A percentile compares a stretch with the other conserved stretches of the same genome.
These are phyloP conservation scores for Carpatolechia fugitivella DNA, from an alignment of 2,888 invertebrate species.

Conservation along the genomic window DNA sequence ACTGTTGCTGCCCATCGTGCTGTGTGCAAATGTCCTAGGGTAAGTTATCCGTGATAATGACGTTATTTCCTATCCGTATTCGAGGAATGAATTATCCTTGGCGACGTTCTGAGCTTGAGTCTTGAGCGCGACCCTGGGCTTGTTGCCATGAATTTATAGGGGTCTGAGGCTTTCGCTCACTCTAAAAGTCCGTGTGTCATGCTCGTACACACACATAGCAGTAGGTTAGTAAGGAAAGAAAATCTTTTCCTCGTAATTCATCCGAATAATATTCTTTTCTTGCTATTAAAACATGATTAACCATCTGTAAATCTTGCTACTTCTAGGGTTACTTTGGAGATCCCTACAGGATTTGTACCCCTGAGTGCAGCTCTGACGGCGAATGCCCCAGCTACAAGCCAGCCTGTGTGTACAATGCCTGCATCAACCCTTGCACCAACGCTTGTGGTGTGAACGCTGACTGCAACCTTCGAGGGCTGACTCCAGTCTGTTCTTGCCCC, in stretches of 20 bases:
- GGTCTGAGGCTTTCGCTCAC: too few species aligned
- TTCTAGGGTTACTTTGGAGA: constrained; percentile 87
- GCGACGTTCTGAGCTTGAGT: too few species aligned
- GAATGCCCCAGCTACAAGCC: constrained; percentile 89
- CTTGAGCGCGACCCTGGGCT: too few species aligned
- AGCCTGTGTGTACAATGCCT: constrained; percentile 89
- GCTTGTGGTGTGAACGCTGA: constrained; percentile 90
- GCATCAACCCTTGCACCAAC: constrained; percentile 90
- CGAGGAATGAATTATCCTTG: too few species aligned
- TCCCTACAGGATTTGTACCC: constrained; percentile 85
- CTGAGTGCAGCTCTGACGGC: constrained; percentile 88
- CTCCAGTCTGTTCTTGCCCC: constrained; percentile 92
- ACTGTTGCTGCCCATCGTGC: constrained; percentile 86
- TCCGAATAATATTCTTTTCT: too few species aligned
- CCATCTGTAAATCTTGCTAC: neutral
- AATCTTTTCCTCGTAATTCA: too few species aligned
- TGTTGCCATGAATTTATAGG: too few species aligned
- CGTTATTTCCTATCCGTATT: too few species aligned
- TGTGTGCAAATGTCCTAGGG: constrained; percentile 88
- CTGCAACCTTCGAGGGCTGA: constrained; percentile 87
- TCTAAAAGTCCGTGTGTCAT: too few species aligned
- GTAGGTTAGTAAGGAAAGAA: too few species aligned
- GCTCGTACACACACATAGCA: too few species aligned
- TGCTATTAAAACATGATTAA: neutral
- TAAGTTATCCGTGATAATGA: too few species aligned